A percentile compares a stretch with the other conserved stretches of the same genome.
Evolutionary conservation across 2,113 vertebrate genomes (phyloP).

Genomic region (Gasterosteus nipponicus): DNA sequence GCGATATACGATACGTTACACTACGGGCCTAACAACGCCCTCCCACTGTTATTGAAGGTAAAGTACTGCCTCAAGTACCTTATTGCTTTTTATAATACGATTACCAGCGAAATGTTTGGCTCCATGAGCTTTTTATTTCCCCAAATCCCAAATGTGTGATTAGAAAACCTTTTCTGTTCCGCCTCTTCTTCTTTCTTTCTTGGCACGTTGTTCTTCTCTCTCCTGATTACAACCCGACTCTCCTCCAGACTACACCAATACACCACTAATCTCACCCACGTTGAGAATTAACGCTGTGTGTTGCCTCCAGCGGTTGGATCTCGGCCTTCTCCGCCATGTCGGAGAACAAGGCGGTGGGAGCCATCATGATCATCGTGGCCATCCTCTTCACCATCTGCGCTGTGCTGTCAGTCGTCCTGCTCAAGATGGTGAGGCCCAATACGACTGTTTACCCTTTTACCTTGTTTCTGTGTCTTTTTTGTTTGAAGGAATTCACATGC

Average conservation of each 20-base stretch:
- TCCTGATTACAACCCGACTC: neutral
- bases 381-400: slow-evolving; percentile 90
- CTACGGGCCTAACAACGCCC: no score
- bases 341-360: slow-evolving; percentile 71
- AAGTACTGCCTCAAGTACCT: no score
- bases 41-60: no score
- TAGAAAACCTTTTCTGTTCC: neutral
- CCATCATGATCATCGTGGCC: slow-evolving; percentile 94
- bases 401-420: slow-evolving; percentile 85
- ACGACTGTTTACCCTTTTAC: neutral
- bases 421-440: slow-evolving; percentile 89
- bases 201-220: slow-evolving; percentile 4
- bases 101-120: no score
- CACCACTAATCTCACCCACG: neutral
- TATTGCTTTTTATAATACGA: no score
- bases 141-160: neutral
- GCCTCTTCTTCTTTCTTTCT: neutral
- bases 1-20: no score
- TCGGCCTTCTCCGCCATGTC: slow-evolving; percentile 73
- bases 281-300: slow-evolving; percentile 4
- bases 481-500: neutral
- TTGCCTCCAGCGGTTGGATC: slow-evolving; percentile 89
- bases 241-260: neutral
- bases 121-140: no score
- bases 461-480: neutral